Conservation (phyloP, 2,888 invertebrate genomes). For the Taenaris catops region DNA sequence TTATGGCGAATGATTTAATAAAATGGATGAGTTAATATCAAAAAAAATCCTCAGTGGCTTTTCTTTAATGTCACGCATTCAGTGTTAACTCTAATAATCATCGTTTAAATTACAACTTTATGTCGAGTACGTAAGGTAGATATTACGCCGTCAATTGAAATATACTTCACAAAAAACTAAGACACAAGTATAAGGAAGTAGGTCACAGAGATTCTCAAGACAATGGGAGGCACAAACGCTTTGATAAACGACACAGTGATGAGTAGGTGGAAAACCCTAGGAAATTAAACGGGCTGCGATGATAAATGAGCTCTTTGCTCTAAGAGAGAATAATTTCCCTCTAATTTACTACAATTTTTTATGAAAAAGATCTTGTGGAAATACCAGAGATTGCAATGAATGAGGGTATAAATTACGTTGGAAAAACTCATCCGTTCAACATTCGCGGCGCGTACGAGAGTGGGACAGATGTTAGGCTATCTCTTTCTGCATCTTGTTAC, state of each 20-base stretch:
- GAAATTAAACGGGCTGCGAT: conserved; percentile 53
- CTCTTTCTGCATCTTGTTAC: conserved; percentile 43
- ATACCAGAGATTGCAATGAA: too few relatives aligned
- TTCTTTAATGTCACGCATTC: conserved; percentile 11
- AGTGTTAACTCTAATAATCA: neutral
- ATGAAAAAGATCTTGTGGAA: neutral
- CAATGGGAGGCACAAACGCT: conserved; percentile 44
- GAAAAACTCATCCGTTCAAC: conserved; percentile 55
- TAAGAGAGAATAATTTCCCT: conserved; percentile 11
- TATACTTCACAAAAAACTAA: conserved; percentile 20
- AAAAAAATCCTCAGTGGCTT: conserved; percentile 7
- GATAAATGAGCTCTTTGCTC: conserved; percentile 40
- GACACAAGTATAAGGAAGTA: conserved; percentile 32
- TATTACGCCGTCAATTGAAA: too few relatives aligned
- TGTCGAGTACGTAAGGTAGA: neutral
- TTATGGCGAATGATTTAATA: too few relatives aligned
- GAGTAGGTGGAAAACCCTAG: conserved; percentile 44
- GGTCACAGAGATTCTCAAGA: conserved; percentile 50
- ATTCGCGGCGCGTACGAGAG: conserved; percentile 53
- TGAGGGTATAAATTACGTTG: conserved; percentile 57
- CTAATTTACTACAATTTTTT: conserved; percentile 11
- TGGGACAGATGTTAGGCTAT: conserved; percentile 31
- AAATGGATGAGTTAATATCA: too few relatives aligned
- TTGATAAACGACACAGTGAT: conserved; percentile 60
- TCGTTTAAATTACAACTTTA: conserved; percentile 4